Evolutionary conservation across 2,888 invertebrate genomes (phyloP), one percentile per base, ranked within the genome.

Genomic region (Melanostoma scalare): DNA sequence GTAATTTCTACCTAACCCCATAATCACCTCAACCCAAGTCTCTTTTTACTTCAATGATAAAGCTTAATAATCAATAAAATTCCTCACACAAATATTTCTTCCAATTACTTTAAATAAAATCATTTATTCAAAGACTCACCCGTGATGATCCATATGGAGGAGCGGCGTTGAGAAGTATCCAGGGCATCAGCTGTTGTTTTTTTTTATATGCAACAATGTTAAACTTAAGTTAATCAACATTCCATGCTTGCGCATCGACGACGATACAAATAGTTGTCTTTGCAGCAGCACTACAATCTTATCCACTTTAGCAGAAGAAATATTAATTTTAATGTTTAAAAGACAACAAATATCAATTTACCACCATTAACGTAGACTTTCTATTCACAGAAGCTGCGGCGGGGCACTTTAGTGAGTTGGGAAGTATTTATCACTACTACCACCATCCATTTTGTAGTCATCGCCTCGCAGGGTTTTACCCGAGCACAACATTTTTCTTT

Each of bases 261-360:
- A 71, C n/a, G 60, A 60, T 60, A 60, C 20, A 44, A 40, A 36
- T 42, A 71, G 76, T 55, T 68, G 61, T 60, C 50, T 42, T 67
- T 53, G 68, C 38, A 53, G 42, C 56, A 67, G 77, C 69, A 78
- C 78, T 74, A 78, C 50, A 82, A 82, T 78, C 79, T 84, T 67
- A 74, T 84, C 74, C 67, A 55, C 60, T 84, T 82, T 82, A 48
- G 71, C 84, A 75, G 79, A 84, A 84, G 79, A 84, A 84, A 84
- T 55, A 79, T 79, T 84, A 79, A 65, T 79, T 84, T 78, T 81
- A 63, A 44, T 55, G 42, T 69, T 55, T 72, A 74, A 73, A 73
- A 58, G 80, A 85, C 78, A 81, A 71, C 55, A 86, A 86, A 75
- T 79, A 71, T 86, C 84, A 88, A 89, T 88, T 89, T 89, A 89